Conservation (phyloP, 2,888 invertebrate genomes). For the Chelonus formosanus region DNA sequence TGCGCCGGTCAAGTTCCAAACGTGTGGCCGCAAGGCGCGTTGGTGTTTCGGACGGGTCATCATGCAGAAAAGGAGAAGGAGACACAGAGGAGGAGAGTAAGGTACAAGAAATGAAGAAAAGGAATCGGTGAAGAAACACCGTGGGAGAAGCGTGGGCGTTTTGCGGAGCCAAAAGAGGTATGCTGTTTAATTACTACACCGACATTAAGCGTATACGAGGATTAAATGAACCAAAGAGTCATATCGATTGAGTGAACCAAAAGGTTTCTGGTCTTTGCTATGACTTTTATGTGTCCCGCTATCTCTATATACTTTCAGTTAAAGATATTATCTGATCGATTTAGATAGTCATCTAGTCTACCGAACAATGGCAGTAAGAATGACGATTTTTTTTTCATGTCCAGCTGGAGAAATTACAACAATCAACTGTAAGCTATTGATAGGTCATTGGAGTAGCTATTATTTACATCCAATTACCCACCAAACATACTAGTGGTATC, state of each 20-base stretch:
- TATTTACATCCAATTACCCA: constrained; percentile 13
- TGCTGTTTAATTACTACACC: constrained; percentile 41
- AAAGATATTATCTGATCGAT: constrained; percentile 16
- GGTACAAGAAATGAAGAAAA: constrained; percentile 20
- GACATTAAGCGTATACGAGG: constrained; percentile 9
- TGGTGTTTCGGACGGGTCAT: background rate
- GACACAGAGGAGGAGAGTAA: constrained; percentile 9
- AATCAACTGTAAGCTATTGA: constrained; percentile 5
- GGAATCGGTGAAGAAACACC: constrained; percentile 28
- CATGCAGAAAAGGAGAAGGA: constrained; percentile 6
- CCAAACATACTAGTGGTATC: too few species aligned
- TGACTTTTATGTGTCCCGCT: background rate
- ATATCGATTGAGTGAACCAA: constrained; percentile 15
- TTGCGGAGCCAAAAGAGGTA: constrained; percentile 26
- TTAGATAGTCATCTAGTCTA: constrained; percentile 18
- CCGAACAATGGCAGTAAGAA: constrained; percentile 22
- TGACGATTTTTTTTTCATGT: constrained; percentile 1
- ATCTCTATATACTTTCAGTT: constrained; percentile 4
- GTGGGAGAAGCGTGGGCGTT: constrained; percentile 45
- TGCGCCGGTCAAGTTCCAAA: constrained; percentile 19
- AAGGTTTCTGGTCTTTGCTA: background rate
- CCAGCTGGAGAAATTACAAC: background rate
- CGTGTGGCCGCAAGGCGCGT: background rate
- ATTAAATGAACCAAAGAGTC: constrained; percentile 16
- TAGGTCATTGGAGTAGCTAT: constrained; percentile 6